Base-by-base conservation (phyloP, 92 coral and sea anemone genomes). In the Hydrozoanthus gracilis region DNA sequence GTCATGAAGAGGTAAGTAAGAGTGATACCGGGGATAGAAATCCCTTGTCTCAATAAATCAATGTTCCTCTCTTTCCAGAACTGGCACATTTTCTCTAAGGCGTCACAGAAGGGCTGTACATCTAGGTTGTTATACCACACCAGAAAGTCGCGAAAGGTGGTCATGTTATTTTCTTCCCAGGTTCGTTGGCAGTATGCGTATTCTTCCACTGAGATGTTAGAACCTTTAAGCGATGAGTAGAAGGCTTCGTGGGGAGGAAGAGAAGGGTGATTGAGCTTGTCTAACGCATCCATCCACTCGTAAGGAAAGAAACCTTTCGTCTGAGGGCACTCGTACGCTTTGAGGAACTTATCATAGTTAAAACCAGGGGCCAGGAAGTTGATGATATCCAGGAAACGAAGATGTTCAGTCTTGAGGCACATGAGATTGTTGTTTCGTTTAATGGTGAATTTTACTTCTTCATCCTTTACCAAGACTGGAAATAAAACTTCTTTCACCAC, bases 301-400 rank as follows among this genome's bases (percentile, higher is more conserved):
- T 91, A 91, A 4, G 94, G 90, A 67, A 91, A 91, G 56, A 87
- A 88, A 6, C 91, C 88, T 83, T 88, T 88, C 4, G 79, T 7
- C 4, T 56, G 62, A 0, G 62, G 62, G 3, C 11, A 7, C 4
- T 56, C 15, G 13, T 56, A 56, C 18, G 93, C 90, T 67, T 90
- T 87, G 0, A 90, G 85, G 39, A 90, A 90, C 86, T 82, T 56
- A 73, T 51, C 88, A 74, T 90, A 90, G 50, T 72, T 87, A 79
- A 87, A 90, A 7, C 90, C 93, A 15, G 90, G 92, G 20, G 92
- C 90, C 15, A 90, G 79, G 79, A 79, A 90, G 88, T 86, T 90
- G 54, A 83, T 90, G 14, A 90, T 56, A 71, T 90, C 88, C 12
- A 90, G 82, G 69, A 90, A 90, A 44, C 79, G 77, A 4, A 90